Evolutionary conservation across 2,888 invertebrate species (phyloP).

Genomic region (Epinotia demarniana): DNA sequence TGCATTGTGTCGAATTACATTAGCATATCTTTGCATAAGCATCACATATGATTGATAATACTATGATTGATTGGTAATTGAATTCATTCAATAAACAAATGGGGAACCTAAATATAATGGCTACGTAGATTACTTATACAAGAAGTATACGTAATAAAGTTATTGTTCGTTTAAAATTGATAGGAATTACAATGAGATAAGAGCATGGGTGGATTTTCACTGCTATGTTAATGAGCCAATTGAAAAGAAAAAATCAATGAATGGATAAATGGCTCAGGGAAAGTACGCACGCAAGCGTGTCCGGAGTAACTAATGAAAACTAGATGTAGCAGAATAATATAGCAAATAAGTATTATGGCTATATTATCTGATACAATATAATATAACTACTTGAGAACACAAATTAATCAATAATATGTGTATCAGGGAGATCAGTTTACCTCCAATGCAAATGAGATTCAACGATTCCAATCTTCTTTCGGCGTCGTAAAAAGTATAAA

Average conservation of each 20-base stretch:
- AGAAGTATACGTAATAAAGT: background rate
- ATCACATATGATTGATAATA: background rate
- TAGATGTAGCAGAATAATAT: too few species aligned
- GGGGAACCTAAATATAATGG: background rate
- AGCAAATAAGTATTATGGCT: too few species aligned
- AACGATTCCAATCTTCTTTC: constrained; percentile 13
- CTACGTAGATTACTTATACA: background rate
- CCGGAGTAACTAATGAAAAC: too few species aligned
- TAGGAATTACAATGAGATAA: too few species aligned
- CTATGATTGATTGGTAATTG: background rate
- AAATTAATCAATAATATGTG: background rate
- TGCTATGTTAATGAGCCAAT: too few species aligned
- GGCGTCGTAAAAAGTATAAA: constrained; percentile 29
- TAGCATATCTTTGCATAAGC: constrained; percentile 18
- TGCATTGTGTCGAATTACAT: constrained; percentile 12
- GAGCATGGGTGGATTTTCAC: too few species aligned
- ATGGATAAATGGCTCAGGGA: too few species aligned
- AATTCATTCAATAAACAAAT: background rate
- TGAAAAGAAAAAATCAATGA: too few species aligned
- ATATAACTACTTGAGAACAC: background rate
- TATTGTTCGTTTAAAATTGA: background rate
- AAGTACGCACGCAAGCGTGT: too few species aligned
- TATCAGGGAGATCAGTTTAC: background rate
- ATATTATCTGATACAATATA: too few species aligned
- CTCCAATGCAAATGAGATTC: constrained; percentile 1